phyloP scores from a whole-genome alignment of 2,113 vertebrate species.

The Spilogale gracilis region DNA sequence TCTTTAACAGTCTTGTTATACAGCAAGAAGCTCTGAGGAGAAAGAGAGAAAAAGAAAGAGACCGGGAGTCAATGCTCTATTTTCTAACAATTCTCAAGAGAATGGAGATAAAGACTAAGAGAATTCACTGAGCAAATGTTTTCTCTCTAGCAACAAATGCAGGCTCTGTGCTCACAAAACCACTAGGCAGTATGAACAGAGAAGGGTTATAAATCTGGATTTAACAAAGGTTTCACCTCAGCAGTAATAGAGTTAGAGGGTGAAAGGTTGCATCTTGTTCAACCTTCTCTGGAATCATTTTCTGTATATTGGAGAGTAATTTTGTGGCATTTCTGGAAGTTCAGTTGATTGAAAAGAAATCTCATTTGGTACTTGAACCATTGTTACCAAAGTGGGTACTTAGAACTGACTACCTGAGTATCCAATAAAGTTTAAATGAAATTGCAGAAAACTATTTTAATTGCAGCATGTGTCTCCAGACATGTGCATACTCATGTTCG shows the following conservation, averaged over 20 bases:
- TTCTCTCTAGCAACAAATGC: slow-evolving; percentile 78
- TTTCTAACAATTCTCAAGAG: slow-evolving; percentile 80
- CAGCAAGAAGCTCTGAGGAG: slow-evolving; percentile 71
- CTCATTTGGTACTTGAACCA: slow-evolving; percentile 57
- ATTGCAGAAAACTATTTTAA: slow-evolving; percentile 60
- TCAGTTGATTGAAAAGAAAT: slow-evolving; percentile 69
- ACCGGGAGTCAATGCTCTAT: slow-evolving; percentile 65
- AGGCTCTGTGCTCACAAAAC: slow-evolving; percentile 29
- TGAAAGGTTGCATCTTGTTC: slow-evolving; percentile 79
- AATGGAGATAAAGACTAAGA: slow-evolving; percentile 68
- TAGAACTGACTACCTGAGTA: background rate
- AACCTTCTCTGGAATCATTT: slow-evolving; percentile 75
- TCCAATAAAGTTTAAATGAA: slow-evolving; percentile 21
- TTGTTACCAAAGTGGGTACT: background rate
- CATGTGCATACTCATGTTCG: background rate
- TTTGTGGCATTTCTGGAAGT: slow-evolving; percentile 73
- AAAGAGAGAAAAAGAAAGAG: slow-evolving; percentile 58
- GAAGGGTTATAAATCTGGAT: slow-evolving; percentile 78
- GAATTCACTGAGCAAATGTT: slow-evolving; percentile 79
- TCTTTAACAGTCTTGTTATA: slow-evolving; percentile 82
- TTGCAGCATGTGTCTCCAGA: slow-evolving; percentile 28
- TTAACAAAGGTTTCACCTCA: slow-evolving; percentile 80
- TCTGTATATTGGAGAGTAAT: slow-evolving; percentile 61
- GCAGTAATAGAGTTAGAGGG: slow-evolving; percentile 74
- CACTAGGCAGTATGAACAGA: slow-evolving; percentile 42